Evolutionary conservation across 2,797 vertebrate species (phyloP).

Genomic region (Macrochelys suwanniensis): DNA sequence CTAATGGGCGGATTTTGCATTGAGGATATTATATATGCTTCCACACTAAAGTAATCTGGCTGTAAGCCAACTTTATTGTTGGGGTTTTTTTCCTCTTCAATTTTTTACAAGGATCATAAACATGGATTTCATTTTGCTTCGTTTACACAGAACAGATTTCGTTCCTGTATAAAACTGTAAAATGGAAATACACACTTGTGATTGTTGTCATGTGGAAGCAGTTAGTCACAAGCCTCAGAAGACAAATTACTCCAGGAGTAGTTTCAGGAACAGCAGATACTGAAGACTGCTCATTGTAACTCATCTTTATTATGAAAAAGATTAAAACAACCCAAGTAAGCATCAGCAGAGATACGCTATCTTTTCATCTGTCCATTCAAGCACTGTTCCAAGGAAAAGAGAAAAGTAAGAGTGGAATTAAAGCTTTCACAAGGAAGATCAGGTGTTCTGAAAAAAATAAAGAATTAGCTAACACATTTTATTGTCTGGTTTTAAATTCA

Average conservation of each 20-base stretch:
- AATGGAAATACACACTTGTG: constrained; percentile 47
- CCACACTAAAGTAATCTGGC: background rate
- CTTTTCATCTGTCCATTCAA: constrained; percentile 4
- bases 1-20: background rate
- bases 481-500: background rate
- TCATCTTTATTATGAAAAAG: constrained; percentile 35
- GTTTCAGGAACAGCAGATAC: constrained; percentile 23
- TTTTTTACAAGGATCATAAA: constrained; percentile 42
- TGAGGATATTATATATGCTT: background rate
- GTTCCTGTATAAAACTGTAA: constrained; percentile 57
- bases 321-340: constrained; percentile 8
- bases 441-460: background rate
- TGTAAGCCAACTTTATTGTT: constrained; percentile 25
- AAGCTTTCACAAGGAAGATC: background rate
- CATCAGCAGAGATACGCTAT: background rate
- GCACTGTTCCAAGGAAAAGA: background rate
- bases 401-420: background rate
- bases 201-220: constrained; percentile 44
- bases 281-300: constrained; percentile 38
- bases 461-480: background rate
- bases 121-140: constrained; percentile 48
- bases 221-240: constrained; percentile 52
- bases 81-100: background rate
- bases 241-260: constrained; percentile 45
- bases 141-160: constrained; percentile 57